Conservation (phyloP, 2,888 invertebrate species). For the Stenodera caucasica region DNA sequence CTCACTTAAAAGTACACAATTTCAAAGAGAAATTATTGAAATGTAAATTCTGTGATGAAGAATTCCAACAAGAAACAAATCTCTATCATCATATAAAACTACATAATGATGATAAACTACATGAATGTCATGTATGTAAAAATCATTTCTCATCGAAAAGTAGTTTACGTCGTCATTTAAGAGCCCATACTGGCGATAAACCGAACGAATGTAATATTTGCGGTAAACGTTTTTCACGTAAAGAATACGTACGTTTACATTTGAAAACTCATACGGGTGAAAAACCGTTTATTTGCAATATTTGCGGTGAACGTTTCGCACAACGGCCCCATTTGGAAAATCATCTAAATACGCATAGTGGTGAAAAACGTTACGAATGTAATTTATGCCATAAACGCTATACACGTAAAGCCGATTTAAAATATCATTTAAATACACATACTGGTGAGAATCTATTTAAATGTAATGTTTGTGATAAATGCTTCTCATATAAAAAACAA, state of each 20-base stretch:
- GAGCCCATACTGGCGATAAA: background rate
- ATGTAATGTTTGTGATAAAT: background rate
- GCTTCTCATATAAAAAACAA: background rate
- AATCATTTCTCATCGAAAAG: background rate
- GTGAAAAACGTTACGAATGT: background rate
- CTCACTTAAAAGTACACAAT: background rate
- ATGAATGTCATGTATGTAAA: background rate
- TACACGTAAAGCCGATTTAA: background rate
- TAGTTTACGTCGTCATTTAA: background rate
- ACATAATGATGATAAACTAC: background rate
- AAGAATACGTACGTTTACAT: background rate
- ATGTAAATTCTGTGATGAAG: background rate
- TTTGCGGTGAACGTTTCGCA: background rate
- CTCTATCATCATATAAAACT: background rate
- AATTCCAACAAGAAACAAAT: background rate
- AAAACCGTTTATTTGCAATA: background rate
- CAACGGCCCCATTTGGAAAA: background rate
- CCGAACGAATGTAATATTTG: background rate
- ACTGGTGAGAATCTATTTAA: background rate
- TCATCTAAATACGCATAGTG: background rate
- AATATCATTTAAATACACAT: background rate
- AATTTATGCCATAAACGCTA: background rate
- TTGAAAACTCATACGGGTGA: background rate
- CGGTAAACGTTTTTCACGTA: background rate
- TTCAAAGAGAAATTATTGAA: background rate